Conservation (phyloP, 1,140 invertebrate genomes). For the Bathynomus jamesi region DNA sequence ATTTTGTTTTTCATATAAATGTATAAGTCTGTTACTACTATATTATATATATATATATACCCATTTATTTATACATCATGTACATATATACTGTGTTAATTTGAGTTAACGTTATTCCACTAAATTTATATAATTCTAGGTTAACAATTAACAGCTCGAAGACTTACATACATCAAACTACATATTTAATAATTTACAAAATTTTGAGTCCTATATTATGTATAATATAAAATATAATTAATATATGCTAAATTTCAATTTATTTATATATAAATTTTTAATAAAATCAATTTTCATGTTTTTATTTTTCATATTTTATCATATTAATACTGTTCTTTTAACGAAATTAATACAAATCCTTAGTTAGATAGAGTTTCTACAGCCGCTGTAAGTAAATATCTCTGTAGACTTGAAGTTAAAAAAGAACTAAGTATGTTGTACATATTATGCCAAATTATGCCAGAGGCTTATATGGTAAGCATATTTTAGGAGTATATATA, state of each 20-base stretch:
- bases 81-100: not conserved
- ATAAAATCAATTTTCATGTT: not conserved
- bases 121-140: not conserved
- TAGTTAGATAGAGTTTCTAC: not conserved
- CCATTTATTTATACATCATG: not conserved
- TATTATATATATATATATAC: not conserved
- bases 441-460: no score
- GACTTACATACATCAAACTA: no score
- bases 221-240: not conserved
- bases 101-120: not conserved
- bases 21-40: not conserved
- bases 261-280: not conserved
- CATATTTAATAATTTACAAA: not conserved
- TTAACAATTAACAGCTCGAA: not conserved
- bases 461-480: no score
- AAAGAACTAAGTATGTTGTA: not conserved
- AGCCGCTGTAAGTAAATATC: not conserved
- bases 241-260: not conserved
- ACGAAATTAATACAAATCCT: not conserved
- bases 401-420: not conserved
- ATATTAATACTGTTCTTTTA: not conserved
- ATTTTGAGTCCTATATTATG: not conserved
- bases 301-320: not conserved
- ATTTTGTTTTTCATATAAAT: not conserved
- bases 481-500: no score